Conservation (phyloP, 2,113 vertebrate species). For the Megalops atlanticus region DNA sequence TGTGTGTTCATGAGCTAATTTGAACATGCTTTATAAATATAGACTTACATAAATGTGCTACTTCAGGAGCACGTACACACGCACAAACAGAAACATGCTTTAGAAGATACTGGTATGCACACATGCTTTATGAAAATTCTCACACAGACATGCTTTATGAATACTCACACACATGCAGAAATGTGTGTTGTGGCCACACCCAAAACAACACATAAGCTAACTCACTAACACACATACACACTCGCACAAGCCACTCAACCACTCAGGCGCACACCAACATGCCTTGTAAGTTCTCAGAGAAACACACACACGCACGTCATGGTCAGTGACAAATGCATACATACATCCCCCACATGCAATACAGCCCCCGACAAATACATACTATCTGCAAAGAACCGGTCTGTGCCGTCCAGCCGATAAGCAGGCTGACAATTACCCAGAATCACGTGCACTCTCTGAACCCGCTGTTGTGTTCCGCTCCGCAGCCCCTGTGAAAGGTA, state of each 20-base stretch:
- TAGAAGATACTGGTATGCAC: neutral
- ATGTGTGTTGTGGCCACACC: too few relatives aligned
- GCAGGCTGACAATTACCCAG: neutral
- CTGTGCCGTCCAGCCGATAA: neutral
- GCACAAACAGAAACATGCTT: neutral
- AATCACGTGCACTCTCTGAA: neutral
- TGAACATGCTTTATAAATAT: neutral
- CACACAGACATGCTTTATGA: neutral
- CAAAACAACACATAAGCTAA: neutral
- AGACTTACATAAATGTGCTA: neutral
- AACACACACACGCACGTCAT: neutral
- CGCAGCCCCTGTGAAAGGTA: neutral
- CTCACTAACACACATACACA: neutral
- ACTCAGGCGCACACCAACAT: neutral
- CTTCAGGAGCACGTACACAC: neutral
- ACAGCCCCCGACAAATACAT: neutral
- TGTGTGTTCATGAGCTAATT: neutral
- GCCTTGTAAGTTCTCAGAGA: neutral
- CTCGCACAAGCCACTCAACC: too few relatives aligned
- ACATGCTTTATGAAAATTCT: neutral
- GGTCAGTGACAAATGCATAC: neutral
- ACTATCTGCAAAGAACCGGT: neutral
- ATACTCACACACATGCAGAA: neutral
- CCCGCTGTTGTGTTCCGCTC: neutral
- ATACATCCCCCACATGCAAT: neutral